Base-by-base conservation (phyloP, 1,140 invertebrate species). In the Choristoneura fumiferana region DNA sequence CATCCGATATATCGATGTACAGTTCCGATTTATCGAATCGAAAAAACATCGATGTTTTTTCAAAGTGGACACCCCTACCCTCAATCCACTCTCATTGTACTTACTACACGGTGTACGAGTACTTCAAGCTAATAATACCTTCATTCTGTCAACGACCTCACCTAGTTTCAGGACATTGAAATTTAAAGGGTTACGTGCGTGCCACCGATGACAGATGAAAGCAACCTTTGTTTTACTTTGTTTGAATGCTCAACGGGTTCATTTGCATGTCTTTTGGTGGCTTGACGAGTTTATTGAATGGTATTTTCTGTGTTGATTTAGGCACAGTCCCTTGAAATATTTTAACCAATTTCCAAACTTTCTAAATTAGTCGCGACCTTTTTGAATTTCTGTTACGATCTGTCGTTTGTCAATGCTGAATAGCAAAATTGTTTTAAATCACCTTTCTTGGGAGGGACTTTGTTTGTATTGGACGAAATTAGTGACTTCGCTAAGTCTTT, bases 131-230 rank as follows among this genome's bases (percentile, higher is more conserved):
- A 49, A 49, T 49, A 49, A 49, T 49, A 17, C 43, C 43, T 18
- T 13, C 22, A 6, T 29, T 15, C 40, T 13, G 18, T 49, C 43
- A 49, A 29, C 40, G 18, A 22, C 40, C 43, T 49, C 43, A 12
- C 43, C 43, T 49, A 49, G 43, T 49, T 49, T 49, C 43, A 49
- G 43, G 43, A 33, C 43, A 22, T 45, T 45, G 15, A 45, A 49
- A 22, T 22, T n/a, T 18, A n/a, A 29, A 49, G 29, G 18, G 43
- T 49, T 33, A 49, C 43, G 1, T 17, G 40, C 40, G 40, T 45
- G 18, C 18, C 43, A 45, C 40, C 40, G 40, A 49, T 49, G 43
- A 49, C 43, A 49, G 43, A 49, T 49, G 43, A 49, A 49, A 33
- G 43, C 43, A 18, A 49, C 43, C 22, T 49, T 49, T 49, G 43